Evolutionary conservation across 1,140 invertebrate genomes (phyloP), one percentile per base, ranked within the genome.

Genomic region (Drosophila seguyi): DNA sequence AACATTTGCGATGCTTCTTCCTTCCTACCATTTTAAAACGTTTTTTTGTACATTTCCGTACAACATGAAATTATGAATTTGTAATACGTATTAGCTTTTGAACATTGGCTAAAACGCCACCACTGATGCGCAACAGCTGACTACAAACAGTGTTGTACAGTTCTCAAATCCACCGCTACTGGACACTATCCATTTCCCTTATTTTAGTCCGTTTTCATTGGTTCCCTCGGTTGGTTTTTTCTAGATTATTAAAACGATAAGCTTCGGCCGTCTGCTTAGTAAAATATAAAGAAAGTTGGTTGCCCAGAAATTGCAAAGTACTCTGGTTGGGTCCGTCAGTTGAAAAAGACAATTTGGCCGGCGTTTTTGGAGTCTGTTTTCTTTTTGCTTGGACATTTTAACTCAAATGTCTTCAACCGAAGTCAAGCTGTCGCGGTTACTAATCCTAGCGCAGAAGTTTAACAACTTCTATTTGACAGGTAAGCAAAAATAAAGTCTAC

Each of bases 391-490:
- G 20, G 20, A 36, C 14, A 20, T 38, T 53, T 7, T 4, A 38
- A 61, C n/a, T 63, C 16, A 50, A 72, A 72, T 72, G 68, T 58
- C 68, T 72, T 71, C 48, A 41, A 71, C 53, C 44, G 68, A 72
- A 58, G 66, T 72, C 10, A 72, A 48, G 29, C 52, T 72, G 18
- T 72, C 68, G n/a, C 42, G 68, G n/a, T 45, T 72, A 29, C 38
- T 72, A 11, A 39, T 72, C 44, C 36, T 71, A n/a, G 68, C 68
- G 7, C 66, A 71, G 47, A 72, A 72, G 29, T 71, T 58, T 72
- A 72, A 72, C 29, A 72, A 72, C 53, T 72, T 72, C n/a, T 72
- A 72, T 39, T 22, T 72, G 22, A 71, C 65, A 59, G 68, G 68
- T 72, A 48, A 44, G 62, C 22, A 71, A 31, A 10, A 14, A 36